Conservation (phyloP, 2,113 vertebrate genomes). For the Ondatra zibethicus region DNA sequence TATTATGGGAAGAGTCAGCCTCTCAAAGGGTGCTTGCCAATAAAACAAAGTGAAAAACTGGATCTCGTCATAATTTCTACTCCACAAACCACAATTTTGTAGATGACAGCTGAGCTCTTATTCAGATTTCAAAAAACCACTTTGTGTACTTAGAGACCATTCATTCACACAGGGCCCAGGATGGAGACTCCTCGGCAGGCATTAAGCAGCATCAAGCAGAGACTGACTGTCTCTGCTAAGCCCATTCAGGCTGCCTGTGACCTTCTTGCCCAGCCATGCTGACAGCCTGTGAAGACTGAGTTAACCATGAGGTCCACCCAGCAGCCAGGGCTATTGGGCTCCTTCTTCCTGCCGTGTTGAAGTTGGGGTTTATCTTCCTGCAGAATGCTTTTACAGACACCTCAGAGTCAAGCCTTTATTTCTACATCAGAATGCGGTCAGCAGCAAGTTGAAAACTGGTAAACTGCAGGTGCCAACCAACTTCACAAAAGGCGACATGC, state of each 20-base stretch:
- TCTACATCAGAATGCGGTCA: constrained; percentile 49
- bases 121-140: constrained; percentile 74
- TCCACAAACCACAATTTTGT: constrained; percentile 56
- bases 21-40: constrained; percentile 65
- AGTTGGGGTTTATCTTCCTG: constrained; percentile 54
- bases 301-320: constrained; percentile 32
- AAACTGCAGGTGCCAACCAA: constrained; percentile 39
- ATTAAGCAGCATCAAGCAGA: neutral
- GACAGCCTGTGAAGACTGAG: constrained; percentile 42
- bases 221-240: neutral
- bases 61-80: constrained; percentile 72
- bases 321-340: neutral
- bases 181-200: neutral
- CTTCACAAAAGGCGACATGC: neutral
- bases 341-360: constrained; percentile 48
- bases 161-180: constrained; percentile 16
- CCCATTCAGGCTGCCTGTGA: neutral
- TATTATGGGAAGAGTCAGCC: constrained; percentile 72
- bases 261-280: neutral
- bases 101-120: constrained; percentile 74
- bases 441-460: constrained; percentile 48
- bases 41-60: constrained; percentile 63
- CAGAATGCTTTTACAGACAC: constrained; percentile 30
- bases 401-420: constrained; percentile 64
- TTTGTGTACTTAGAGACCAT: constrained; percentile 47